Percentiles rank a stretch among this genome's conserved stretches.
Conservation (phyloP, 2,797 vertebrate species). For the Protonibea diacanthus region DNA sequence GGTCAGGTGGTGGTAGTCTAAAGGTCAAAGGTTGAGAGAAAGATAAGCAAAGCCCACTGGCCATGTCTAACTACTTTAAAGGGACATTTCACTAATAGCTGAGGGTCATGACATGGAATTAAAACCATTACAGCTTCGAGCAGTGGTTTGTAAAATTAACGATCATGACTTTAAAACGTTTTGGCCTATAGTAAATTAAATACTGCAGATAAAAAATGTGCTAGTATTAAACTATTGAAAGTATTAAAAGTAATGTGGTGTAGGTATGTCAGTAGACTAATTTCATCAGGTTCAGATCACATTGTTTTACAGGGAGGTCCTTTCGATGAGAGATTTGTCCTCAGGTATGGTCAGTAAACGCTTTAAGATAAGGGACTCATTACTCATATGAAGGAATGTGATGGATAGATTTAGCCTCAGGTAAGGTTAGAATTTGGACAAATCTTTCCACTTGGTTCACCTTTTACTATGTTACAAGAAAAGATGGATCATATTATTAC, state of each 20-base stretch:
- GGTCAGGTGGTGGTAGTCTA: constrained; percentile 63
- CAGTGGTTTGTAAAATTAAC: not conserved
- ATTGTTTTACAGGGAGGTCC: constrained; percentile 12
- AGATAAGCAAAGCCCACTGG: constrained; percentile 71
- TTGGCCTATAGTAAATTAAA: not conserved
- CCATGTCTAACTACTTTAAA: constrained; percentile 60
- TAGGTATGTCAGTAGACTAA: not conserved
- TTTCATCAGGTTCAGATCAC: not conserved
- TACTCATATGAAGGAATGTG: constrained; percentile 27
- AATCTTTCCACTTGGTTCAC: constrained; percentile 40
- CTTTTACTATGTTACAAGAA: constrained; percentile 39
- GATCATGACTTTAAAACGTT: too few species aligned
- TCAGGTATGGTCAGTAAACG: constrained; percentile 36
- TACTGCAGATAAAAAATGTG: too few species aligned
- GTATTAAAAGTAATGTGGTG: not conserved
- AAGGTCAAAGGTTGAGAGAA: constrained; percentile 73
- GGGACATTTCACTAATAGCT: constrained; percentile 46
- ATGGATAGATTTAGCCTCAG: constrained; percentile 46
- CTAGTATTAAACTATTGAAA: not conserved
- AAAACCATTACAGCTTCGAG: constrained; percentile 4
- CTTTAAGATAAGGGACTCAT: constrained; percentile 29
- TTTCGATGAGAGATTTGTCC: constrained; percentile 11
- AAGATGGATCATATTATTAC: constrained; percentile 44
- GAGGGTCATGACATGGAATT: constrained; percentile 44
- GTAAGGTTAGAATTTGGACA: constrained; percentile 19